A percentile compares a stretch with the other conserved stretches of the same genome.
Evolutionary conservation across 2,113 vertebrate genomes (phyloP).

Genomic region (Poeciliopsis retropinna): DNA sequence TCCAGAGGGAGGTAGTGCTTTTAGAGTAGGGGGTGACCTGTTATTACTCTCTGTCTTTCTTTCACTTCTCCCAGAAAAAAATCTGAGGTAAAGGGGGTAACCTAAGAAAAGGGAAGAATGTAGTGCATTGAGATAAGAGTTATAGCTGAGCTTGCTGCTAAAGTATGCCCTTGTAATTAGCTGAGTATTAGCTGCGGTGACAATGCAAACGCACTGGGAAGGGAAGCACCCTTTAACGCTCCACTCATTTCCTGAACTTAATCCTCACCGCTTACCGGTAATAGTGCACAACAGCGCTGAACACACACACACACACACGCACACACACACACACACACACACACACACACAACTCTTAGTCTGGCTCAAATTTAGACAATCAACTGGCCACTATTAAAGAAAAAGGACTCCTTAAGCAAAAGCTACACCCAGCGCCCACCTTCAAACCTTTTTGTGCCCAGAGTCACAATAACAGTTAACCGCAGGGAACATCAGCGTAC

Average conservation of each 20-base stretch:
- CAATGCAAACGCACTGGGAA: slow-evolving; percentile 71
- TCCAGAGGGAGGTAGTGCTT: slow-evolving; percentile 71
- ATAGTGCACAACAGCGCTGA: slow-evolving; percentile 56
- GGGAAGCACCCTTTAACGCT: slow-evolving; percentile 74
- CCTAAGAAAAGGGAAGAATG: slow-evolving; percentile 64
- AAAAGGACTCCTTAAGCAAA: slow-evolving; percentile 48
- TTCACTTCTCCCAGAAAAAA: slow-evolving; percentile 65
- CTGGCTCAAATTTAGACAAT: slow-evolving; percentile 59
- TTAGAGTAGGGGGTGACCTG: slow-evolving; percentile 61
- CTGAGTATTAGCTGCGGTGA: slow-evolving; percentile 74
- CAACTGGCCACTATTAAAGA: slow-evolving; percentile 60
- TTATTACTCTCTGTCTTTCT: slow-evolving; percentile 75
- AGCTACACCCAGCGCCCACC: slow-evolving; percentile 61
- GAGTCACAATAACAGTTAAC: slow-evolving; percentile 56
- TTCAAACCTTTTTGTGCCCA: slow-evolving; percentile 59
- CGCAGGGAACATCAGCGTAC: slow-evolving; percentile 31
- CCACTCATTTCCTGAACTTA: slow-evolving; percentile 81
- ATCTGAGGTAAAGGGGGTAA: slow-evolving; percentile 68
- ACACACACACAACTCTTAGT: slow-evolving; percentile 37
- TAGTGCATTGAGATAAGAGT: slow-evolving; percentile 52
- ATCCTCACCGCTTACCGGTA: slow-evolving; percentile 75
- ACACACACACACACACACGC: slow-evolving; percentile 43
- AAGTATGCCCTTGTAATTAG: slow-evolving; percentile 82
- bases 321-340: slow-evolving; percentile 17
- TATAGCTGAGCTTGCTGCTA: slow-evolving; percentile 70